Base-by-base conservation (phyloP, 2,113 vertebrate genomes). In the Gobio gobio region DNA sequence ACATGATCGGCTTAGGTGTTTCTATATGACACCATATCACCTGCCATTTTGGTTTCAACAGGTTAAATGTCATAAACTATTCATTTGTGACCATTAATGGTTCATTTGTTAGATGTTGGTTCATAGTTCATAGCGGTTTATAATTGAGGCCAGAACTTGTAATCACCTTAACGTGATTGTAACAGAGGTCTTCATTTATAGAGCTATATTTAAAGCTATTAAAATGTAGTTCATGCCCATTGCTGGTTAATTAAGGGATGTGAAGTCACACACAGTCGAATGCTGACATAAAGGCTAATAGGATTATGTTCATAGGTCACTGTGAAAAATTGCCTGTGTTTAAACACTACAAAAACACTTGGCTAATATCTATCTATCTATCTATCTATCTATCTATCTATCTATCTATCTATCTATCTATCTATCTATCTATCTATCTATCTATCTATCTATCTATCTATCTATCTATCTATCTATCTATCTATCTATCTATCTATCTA, bases 151-250 rank as follows among this genome's bases (percentile, higher is more conserved):
- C 47, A 29, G 16, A 76, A n/a, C 36, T 43, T 26, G 18, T 80
- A 49, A 80, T 64, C 8, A 43, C 3, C 24, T 47, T 29, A 12
- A 49, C 0, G 2, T 47, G 58, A 14, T 12, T 29, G n/a, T 80
- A 18, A 29, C 9, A 5, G 7, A n/a, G 5, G n/a, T 7, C 40
- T 49, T 79, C 1, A 2, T 59, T 45, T 64, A 24, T 47, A 80
- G n/a, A 80, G 78, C 59, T 64, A 10, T 20, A 22, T 78, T 80
- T 66, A 20, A 20, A 29, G 59, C 43, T 45, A 79, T 78, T 78
- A 40, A 59, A 20, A 58, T 14, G 10, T 13, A 5, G 47, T 76
- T 43, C 33, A 63, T 63, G 36, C 22, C 26, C 77, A 63, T 10
- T 63, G 36, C 36, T 61, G 3, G 8, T 81, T 64, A 66, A 66